These are phyloP conservation scores for Episyrphus balteatus DNA, from an alignment of 1,140 invertebrate species.

Conservation along the genomic window DNA sequence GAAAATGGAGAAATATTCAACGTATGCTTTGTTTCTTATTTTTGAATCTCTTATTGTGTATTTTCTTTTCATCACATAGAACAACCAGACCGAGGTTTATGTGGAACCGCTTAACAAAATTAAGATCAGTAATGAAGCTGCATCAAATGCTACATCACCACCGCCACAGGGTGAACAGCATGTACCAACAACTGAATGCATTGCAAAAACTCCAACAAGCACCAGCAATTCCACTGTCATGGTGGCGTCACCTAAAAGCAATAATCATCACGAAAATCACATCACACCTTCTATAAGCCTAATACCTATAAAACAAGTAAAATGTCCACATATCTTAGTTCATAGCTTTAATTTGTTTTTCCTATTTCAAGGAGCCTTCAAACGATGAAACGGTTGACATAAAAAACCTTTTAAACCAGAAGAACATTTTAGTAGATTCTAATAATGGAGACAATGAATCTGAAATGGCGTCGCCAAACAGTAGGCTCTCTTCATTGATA, in stretches of 20 bases:
- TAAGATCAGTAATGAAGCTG: neutral
- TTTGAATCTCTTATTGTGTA: conserved; percentile 6
- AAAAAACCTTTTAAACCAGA: conserved; percentile 8
- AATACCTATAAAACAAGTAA: conserved; percentile 74
- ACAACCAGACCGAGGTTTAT: neutral
- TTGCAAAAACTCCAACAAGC: conserved; percentile 30
- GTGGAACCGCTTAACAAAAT: too few species aligned
- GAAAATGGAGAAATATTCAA: conserved; percentile 45
- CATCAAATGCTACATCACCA: neutral
- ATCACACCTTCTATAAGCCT: conserved; percentile 73
- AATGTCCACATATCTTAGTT: conserved; percentile 3
- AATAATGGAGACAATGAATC: conserved; percentile 17
- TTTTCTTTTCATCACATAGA: conserved; percentile 3
- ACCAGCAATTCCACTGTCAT: conserved; percentile 13
- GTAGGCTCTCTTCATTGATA: conserved; percentile 33
- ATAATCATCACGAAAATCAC: conserved; percentile 39
- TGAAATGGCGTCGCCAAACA: conserved; percentile 26
- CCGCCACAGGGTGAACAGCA: conserved; percentile 8
- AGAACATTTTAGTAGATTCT: conserved; percentile 12
- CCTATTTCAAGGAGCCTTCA: conserved; percentile 12
- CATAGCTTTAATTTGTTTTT: neutral
- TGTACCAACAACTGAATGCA: conserved; percentile 31
- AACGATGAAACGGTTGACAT: conserved; percentile 17
- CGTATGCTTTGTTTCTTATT: conserved; percentile 19
- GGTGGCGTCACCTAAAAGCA: conserved; percentile 9